Base-by-base conservation (phyloP, 2,113 vertebrate species). In the Pseudopodoces humilis region DNA sequence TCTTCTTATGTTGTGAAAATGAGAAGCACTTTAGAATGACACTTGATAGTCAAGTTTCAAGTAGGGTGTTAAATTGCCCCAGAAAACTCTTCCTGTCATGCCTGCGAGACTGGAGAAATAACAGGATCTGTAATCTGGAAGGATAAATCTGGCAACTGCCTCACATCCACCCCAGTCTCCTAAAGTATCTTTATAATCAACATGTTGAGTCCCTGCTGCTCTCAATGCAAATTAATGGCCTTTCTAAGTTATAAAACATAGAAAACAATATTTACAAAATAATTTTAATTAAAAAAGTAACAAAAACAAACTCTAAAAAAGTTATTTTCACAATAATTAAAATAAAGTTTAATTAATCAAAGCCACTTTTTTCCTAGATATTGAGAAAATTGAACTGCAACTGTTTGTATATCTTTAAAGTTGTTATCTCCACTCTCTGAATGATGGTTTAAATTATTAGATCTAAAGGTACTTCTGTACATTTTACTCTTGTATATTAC, bases 401-500 rank as follows among this genome's bases (percentile, higher is more conserved):
- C 71, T 71, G 62, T 91, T 74, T 87, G 85, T 80, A 83, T 93
- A 89, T 63, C 71, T 92, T 95, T 88, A 93, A 97, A 95, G 49
- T 76, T 83, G 88, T 93, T 90, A 92, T 64, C 87, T 94, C 47
- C 0, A 2, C 68, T 89, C 96, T 91, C 91, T 88, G 92, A 94
- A 95, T 80, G 90, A 76, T 96, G 91, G 85, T 94, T 96, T 96
- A 96, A 96, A 96, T 96, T 95, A 94, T 94, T 97, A 97, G 92
- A 94, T 91, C 95, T 95, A 95, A 83, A 86, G 67, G 95, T 80
- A 95, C 64, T 94, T 95, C 94, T 97, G 95, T 97, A 96, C 91
- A 95, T 94, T 96, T 96, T 80, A 93, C 35, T 97, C 80, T 94
- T 95, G 94, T 97, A 97, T 96, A 96, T 94, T 97, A 97, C 94